Evolutionary conservation across 2,888 invertebrate species (phyloP).

Genomic region (Eulithis testata): DNA sequence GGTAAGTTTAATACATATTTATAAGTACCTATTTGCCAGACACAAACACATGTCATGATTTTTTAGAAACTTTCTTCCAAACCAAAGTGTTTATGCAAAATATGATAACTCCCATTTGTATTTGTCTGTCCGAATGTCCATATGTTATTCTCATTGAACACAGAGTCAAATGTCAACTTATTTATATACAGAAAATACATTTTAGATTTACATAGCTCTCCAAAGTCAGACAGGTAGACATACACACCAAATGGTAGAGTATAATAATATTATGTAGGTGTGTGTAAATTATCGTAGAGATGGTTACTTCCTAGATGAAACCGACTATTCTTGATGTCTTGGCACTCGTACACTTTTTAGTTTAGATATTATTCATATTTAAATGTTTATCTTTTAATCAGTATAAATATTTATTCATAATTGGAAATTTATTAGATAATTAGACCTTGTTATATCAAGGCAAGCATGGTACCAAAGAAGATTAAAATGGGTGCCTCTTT

Average conservation of each 20-base stretch:
- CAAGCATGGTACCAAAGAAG: too few species aligned
- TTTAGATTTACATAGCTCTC: constrained; percentile 33
- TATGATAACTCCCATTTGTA: constrained; percentile 13
- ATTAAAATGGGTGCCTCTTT: too few species aligned
- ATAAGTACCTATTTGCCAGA: background rate
- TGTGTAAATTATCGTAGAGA: background rate
- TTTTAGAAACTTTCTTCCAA: constrained; percentile 11
- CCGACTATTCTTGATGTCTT: too few species aligned
- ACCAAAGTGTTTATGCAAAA: constrained; percentile 14
- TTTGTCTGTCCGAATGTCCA: background rate
- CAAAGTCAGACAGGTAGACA: constrained; percentile 20
- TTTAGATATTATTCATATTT: too few species aligned
- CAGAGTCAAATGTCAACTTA: constrained; percentile 36
- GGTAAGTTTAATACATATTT: too few species aligned
- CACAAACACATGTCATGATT: background rate
- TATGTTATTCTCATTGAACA: constrained; percentile 26
- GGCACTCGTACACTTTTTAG: too few species aligned
- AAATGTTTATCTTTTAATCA: too few species aligned
- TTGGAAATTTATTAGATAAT: too few species aligned
- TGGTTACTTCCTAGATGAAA: too few species aligned
- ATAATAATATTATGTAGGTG: constrained; percentile 17
- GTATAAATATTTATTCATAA: too few species aligned
- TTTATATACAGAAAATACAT: constrained; percentile 19
- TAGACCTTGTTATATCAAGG: too few species aligned
- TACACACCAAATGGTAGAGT: too few species aligned